Conservation (phyloP, 2,888 invertebrate species). For the Plagodis pulveraria region DNA sequence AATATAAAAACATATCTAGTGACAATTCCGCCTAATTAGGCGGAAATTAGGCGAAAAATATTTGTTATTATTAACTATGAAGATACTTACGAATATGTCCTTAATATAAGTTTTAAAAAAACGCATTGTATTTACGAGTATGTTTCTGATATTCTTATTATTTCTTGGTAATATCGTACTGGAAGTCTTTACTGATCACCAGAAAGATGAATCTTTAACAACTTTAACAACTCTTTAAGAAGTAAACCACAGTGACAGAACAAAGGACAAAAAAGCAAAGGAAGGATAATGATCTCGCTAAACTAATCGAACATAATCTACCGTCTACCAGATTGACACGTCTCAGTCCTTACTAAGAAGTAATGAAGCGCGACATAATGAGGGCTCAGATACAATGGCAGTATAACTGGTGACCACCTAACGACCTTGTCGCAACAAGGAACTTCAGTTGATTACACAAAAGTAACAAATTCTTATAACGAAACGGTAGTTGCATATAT, state of each 20-base stretch:
- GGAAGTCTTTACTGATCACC: too few species aligned
- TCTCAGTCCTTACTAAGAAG: constrained; percentile 44
- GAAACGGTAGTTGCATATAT: constrained; percentile 11
- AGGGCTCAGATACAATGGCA: constrained; percentile 56
- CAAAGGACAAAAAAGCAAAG: constrained; percentile 23
- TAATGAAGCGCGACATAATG: constrained; percentile 58
- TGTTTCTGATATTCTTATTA: too few species aligned
- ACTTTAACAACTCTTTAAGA: background rate
- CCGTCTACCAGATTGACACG: constrained; percentile 56
- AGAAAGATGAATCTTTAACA: too few species aligned
- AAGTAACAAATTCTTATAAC: background rate
- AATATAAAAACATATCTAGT: too few species aligned
- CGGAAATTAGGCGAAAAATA: too few species aligned
- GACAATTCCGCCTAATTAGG: too few species aligned
- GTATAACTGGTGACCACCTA: constrained; percentile 26
- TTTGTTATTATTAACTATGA: too few species aligned
- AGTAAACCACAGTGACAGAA: constrained; percentile 4
- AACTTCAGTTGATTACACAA: background rate
- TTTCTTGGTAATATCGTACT: too few species aligned
- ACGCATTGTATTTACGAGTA: too few species aligned
- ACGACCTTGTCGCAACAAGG: constrained; percentile 52
- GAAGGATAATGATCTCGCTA: constrained; percentile 31
- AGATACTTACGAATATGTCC: too few species aligned
- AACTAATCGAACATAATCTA: constrained; percentile 33
- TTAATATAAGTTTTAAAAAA: too few species aligned